Evolutionary conservation across 2,113 vertebrate species (phyloP).

Genomic region (human (Homo sapiens)): GRCh38 chr11:74522501-74523000

Average conservation of each 20-base stretch:
- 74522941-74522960: not conserved
- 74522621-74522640: not conserved
- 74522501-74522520: not conserved
- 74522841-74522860: not conserved
- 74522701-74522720: not conserved
- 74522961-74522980: not conserved
- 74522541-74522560: not conserved
- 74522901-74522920: not conserved
- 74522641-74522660: not conserved
- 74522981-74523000: not conserved
- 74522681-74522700: not conserved
- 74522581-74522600: not conserved
- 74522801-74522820: not conserved
- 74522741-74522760: not conserved
- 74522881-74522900: not conserved
- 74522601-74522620: not conserved
- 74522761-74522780: not conserved
- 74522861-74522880: not conserved
- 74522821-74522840: not conserved
- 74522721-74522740: not conserved
- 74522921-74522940: not conserved
- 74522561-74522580: not conserved
- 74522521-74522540: not conserved
- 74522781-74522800: not conserved
- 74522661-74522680: not conserved